phyloP scores from a whole-genome alignment of 2,113 vertebrate species.

The Dromaius novaehollandiae region DNA sequence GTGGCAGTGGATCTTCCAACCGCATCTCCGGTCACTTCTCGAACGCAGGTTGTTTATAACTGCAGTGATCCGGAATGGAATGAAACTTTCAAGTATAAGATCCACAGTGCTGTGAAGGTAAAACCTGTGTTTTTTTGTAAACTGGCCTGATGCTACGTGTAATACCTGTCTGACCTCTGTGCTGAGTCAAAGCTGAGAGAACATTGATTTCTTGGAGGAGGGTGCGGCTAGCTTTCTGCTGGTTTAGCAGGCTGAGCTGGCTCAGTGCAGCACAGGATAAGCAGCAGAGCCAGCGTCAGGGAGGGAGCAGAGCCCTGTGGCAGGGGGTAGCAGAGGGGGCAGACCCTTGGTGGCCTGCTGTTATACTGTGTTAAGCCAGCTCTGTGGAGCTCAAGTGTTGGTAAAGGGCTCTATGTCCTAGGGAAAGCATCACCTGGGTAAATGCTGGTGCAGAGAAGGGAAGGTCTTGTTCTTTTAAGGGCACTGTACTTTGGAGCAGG shows the following conservation, averaged over 20 bases:
- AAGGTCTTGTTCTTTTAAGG: background rate
- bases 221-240: background rate
- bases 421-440: background rate
- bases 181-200: no score
- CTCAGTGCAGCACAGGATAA: background rate
- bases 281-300: background rate
- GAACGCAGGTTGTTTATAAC: constrained; percentile 61
- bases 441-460: background rate
- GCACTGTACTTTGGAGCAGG: background rate
- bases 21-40: constrained; percentile 28
- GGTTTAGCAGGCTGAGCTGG: background rate
- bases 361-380: background rate
- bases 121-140: background rate
- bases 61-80: constrained; percentile 72
- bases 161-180: no score
- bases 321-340: background rate
- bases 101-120: constrained; percentile 1
- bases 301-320: background rate
- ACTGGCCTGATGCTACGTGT: no score
- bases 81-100: constrained; percentile 74
- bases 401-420: background rate
- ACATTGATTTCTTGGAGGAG: background rate
- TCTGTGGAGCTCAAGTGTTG: background rate
- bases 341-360: background rate
- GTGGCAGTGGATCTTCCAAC: constrained; percentile 70